Evolutionary conservation across 2,888 invertebrate genomes (phyloP).

Genomic region (Agrypnus murinus): DNA sequence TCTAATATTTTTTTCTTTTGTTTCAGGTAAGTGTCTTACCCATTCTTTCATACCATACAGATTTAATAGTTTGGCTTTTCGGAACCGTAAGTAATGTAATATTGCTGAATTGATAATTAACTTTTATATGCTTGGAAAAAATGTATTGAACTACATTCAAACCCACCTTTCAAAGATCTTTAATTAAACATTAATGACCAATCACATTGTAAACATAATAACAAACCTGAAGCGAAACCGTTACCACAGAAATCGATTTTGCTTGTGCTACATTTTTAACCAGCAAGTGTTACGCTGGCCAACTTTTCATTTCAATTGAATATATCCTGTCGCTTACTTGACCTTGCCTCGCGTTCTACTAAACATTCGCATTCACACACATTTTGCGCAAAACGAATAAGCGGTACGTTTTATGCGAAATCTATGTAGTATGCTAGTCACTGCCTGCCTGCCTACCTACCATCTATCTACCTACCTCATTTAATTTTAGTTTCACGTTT

Average conservation of each 20-base stretch:
- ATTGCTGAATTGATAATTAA: too few species aligned
- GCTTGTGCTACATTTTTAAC: slow-evolving; percentile 48
- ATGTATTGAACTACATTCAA: too few species aligned
- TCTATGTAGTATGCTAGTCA: too few species aligned
- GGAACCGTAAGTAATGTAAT: too few species aligned
- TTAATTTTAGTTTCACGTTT: slow-evolving; percentile 23
- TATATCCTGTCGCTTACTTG: slow-evolving; percentile 49
- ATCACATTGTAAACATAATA: background rate
- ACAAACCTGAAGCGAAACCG: slow-evolving; percentile 7
- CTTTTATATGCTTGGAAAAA: too few species aligned
- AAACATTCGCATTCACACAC: slow-evolving; percentile 18
- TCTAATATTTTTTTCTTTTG: slow-evolving; percentile 1
- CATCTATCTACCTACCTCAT: too few species aligned
- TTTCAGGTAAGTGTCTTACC: slow-evolving; percentile 4
- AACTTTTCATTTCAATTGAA: slow-evolving; percentile 57
- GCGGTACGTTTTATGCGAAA: too few species aligned
- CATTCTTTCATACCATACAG: too few species aligned
- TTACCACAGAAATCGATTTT: slow-evolving; percentile 43
- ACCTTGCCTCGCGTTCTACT: slow-evolving; percentile 43
- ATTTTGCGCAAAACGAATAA: slow-evolving; percentile 13
- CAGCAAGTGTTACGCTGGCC: slow-evolving; percentile 54
- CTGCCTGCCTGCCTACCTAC: too few species aligned
- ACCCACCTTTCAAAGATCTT: too few species aligned
- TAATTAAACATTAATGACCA: too few species aligned
- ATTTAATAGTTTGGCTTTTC: too few species aligned